phyloP scores from a whole-genome alignment of 53 echinoderm and acorn worm species.

The Pentamera pediparva region DNA sequence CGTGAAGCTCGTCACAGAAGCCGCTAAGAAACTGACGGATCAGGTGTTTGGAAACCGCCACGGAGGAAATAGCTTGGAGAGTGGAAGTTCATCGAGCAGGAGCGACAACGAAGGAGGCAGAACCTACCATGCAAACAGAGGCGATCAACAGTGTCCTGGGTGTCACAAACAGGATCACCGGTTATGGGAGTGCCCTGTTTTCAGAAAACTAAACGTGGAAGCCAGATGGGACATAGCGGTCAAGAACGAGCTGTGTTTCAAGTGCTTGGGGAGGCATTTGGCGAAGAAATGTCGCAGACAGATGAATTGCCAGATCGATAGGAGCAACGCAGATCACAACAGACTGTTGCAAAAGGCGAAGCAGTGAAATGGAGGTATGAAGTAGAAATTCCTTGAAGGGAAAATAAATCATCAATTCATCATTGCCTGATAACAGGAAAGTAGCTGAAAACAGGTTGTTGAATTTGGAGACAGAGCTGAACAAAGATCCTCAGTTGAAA shows the following conservation, averaged over 20 bases:
- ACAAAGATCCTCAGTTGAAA: not conserved
- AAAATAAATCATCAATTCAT: not conserved
- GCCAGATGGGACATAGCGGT: not conserved
- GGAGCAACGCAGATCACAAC: not conserved
- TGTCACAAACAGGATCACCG: not conserved
- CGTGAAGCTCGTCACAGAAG: no score
- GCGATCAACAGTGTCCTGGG: not conserved
- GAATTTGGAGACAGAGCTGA: not conserved
- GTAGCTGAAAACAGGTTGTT: not conserved
- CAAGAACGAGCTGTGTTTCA: not conserved
- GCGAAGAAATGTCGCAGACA: not conserved
- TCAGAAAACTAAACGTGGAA: not conserved
- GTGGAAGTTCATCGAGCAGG: not conserved
- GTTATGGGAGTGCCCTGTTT: not conserved
- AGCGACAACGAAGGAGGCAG: not conserved
- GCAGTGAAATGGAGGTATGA: not conserved
- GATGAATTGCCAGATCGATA: not conserved
- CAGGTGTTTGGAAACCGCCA: no score
- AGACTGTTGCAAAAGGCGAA: not conserved
- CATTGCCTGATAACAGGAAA: not conserved
- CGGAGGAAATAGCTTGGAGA: not conserved
- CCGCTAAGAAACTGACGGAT: no score
- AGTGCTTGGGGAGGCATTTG: constrained; percentile 5
- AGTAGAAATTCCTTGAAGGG: not conserved
- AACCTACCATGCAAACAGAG: not conserved